Conservation (phyloP, 1,140 invertebrate species). For the Ylistrum balloti region DNA sequence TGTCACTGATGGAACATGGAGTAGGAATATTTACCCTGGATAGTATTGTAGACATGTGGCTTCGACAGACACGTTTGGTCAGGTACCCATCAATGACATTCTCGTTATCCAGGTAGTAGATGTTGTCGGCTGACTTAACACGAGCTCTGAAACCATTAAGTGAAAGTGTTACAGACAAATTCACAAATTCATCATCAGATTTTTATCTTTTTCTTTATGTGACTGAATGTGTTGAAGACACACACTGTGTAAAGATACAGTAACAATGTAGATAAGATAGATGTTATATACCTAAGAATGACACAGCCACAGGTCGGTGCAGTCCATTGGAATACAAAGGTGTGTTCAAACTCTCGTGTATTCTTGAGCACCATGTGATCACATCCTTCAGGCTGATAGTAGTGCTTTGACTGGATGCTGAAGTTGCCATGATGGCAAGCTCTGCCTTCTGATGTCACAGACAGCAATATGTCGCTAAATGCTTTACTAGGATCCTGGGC, state of each 20-base stretch:
- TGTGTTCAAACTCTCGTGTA: conserved; percentile 54
- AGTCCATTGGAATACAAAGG: conserved; percentile 61
- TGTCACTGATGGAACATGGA: no score
- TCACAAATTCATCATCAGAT: not conserved
- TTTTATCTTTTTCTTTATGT: not conserved
- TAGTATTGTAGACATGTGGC: conserved; percentile 51
- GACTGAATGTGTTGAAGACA: no score
- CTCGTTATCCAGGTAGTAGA: conserved; percentile 61
- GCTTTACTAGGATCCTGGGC: conserved; percentile 55
- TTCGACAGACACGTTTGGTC: conserved; percentile 53
- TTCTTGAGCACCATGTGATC: conserved; percentile 62
- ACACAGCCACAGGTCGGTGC: conserved; percentile 67
- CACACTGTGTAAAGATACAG: no score
- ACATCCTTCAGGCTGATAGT: conserved; percentile 61
- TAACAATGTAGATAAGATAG: no score
- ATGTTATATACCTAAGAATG: conserved; percentile 58
- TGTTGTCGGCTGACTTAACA: conserved; percentile 54
- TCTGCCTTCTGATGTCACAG: conserved; percentile 46
- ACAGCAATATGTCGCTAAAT: conserved; percentile 61
- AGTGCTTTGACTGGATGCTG: conserved; percentile 43
- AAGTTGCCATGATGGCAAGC: conserved; percentile 51
- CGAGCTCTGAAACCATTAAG: conserved; percentile 55
- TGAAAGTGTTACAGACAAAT: no score
- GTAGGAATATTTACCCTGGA: conserved; percentile 49
- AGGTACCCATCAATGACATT: conserved; percentile 57